These are phyloP conservation scores for Germaria angustata DNA, from an alignment of 2,888 invertebrate species.

Conservation along the genomic window DNA sequence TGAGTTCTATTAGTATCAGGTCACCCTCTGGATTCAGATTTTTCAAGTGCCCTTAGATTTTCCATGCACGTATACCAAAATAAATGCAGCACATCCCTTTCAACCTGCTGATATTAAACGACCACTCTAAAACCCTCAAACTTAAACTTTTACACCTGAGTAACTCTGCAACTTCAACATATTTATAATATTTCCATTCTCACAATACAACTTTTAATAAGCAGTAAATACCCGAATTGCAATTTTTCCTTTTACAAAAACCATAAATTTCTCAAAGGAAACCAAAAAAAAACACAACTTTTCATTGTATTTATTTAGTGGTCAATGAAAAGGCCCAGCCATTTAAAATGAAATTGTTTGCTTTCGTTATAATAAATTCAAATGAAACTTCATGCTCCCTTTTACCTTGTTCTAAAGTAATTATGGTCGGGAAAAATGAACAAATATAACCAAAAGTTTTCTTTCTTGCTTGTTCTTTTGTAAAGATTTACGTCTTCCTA, in stretches of 20 bases:
- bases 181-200: neutral
- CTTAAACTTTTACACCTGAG: neutral
- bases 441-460: slow-evolving; percentile 18
- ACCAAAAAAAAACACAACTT: slow-evolving; percentile 7
- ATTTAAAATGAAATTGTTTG: slow-evolving; percentile 1
- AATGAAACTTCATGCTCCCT: slow-evolving; percentile 17
- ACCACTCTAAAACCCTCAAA: too few species aligned
- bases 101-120: too few species aligned
- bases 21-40: too few species aligned
- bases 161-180: neutral
- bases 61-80: too few species aligned
- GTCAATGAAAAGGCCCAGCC: neutral
- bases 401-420: slow-evolving; percentile 30
- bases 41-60: too few species aligned
- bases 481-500: neutral
- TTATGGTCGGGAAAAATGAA: slow-evolving; percentile 29
- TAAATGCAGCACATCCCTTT: neutral
- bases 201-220: neutral
- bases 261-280: slow-evolving; percentile 3
- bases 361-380: slow-evolving; percentile 3
- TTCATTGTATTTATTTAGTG: slow-evolving; percentile 22
- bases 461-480: slow-evolving; percentile 4
- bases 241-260: neutral
- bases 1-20: too few species aligned
- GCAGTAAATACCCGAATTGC: neutral